Base-by-base conservation (phyloP, 1,140 invertebrate species). In the Drosophila eugracilis region DNA sequence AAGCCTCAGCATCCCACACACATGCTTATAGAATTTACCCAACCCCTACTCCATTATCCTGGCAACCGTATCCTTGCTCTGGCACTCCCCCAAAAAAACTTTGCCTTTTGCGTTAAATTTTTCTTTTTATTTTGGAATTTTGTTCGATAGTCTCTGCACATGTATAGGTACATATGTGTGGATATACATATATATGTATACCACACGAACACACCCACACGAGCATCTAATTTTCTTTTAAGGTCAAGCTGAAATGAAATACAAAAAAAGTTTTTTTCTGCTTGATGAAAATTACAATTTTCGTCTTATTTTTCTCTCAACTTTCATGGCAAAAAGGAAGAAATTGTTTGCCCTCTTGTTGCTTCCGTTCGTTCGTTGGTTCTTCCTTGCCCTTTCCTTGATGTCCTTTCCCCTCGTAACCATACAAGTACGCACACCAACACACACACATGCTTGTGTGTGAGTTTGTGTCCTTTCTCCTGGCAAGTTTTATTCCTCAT, bases 101-200 rank as follows among this genome's bases (percentile, higher is more conserved):
- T 85, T 86, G 75, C 76, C 80, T 74, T 85, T 86, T 88, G 83
- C 78, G 83, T 86, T 86, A 86, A 86, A 86, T 86, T 86, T 86
- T 88, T 86, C 83, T 83, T 86, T 86, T 86, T 86, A 86, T 86
- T 86, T 86, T 86, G 83, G 83, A 86, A 88, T 86, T 88, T 88
- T 24, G 63, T 88, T 86, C 83, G 78, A 88, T 86, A 74, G 63
- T 60, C 63, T 55, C 39, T 65, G 72, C 79, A 75, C 24, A 41
- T 66, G 63, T 36, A 41, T 41, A 57, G 21, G 47, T 48, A 59
- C 28, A 41, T 22, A 49, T 30, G 48, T 28, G 26, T 42, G 41
- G 7, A 26, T 71, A 42, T 26, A 53, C 17, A 55, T 44, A 41
- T 28, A 34, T 34, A 41, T 21, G 17, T 4, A 17, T 37, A 39